Conservation (phyloP, 2,797 vertebrate genomes). For the Sebastes dallii region DNA sequence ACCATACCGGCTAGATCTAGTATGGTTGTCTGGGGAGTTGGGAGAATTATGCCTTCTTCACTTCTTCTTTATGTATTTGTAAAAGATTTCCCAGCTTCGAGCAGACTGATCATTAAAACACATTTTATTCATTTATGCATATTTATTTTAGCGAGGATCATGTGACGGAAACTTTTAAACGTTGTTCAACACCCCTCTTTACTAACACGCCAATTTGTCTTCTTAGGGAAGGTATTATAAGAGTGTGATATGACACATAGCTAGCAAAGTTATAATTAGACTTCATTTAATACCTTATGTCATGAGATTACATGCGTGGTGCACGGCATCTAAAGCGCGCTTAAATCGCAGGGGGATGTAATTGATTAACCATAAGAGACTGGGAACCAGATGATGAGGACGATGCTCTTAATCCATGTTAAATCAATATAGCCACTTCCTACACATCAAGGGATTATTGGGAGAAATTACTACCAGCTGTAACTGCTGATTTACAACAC, state of each 20-base stretch:
- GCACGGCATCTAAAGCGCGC: constrained; percentile 63
- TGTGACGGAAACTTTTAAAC: constrained; percentile 18
- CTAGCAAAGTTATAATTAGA: constrained; percentile 75
- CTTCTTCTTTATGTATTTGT: constrained; percentile 22
- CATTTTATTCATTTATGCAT: constrained; percentile 40
- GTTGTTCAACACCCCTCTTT: constrained; percentile 18
- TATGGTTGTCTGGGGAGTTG: constrained; percentile 52
- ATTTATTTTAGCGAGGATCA: constrained; percentile 46
- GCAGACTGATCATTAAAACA: constrained; percentile 39
- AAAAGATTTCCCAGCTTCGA: constrained; percentile 28
- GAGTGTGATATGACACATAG: constrained; percentile 60
- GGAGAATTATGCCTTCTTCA: constrained; percentile 8
- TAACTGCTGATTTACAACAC: constrained; percentile 54
- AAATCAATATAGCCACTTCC: constrained; percentile 74
- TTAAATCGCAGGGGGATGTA: constrained; percentile 67
- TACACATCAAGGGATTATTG: constrained; percentile 73
- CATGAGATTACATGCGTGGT: constrained; percentile 65
- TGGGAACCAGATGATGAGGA: constrained; percentile 72
- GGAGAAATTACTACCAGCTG: constrained; percentile 68
- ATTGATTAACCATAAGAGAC: constrained; percentile 76
- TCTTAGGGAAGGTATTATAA: constrained; percentile 65
- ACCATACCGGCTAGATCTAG: constrained; percentile 65
- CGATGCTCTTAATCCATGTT: constrained; percentile 73
- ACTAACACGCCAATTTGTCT: constrained; percentile 60
- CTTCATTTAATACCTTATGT: constrained; percentile 75